Evolutionary conservation across 2,888 invertebrate genomes (phyloP), one percentile per base, ranked within the genome.

Genomic region (Diloba caeruleocephala): DNA sequence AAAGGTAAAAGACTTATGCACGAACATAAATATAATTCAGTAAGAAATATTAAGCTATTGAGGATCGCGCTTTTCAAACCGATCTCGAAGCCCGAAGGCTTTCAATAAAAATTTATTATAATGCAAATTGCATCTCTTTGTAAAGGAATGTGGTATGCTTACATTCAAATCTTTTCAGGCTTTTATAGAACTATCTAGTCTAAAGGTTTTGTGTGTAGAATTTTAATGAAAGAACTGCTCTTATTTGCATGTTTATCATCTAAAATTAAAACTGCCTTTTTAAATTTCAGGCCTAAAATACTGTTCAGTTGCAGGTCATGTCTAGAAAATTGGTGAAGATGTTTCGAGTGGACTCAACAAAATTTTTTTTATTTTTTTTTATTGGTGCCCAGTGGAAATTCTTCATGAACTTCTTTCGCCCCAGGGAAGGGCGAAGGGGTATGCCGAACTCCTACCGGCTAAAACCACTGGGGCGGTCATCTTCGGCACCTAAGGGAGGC

Each of bases 91-190:
- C 73, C 66, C 69, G 52, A 78, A 77, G 71, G 80, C 79, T 81
- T 86, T 83, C 86, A 85, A 88, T 88, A 84, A 87, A 88, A 87
- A 85, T 82, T 80, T 89, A 90, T 91, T 90, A 85, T 89, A 84
- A 91, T 90, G 90, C 87, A 91, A 90, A 90, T 90, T 88, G 89
- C 85, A 87, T 86, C 81, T 84, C 84, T 85, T 83, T 86, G 85
- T 79, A 69, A 76, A 56, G 64, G 72, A 75, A 76, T 83, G 72
- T 78, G 81, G 78, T 79, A 76, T 74, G 70, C 81, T 80, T 78
- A 78, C 71, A 65, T 72, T 77, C 65, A 75, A 85, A 83, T 79
- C 81, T 81, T 83, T 87, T 86, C 79, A 85, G 64, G 52, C 46
- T 70, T 62, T 74, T 38, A 55, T 29, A 53, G 64, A 67, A 56